Evolutionary conservation across 1,140 invertebrate genomes (phyloP).

Genomic region (Tyrophagus putrescentiae): DNA sequence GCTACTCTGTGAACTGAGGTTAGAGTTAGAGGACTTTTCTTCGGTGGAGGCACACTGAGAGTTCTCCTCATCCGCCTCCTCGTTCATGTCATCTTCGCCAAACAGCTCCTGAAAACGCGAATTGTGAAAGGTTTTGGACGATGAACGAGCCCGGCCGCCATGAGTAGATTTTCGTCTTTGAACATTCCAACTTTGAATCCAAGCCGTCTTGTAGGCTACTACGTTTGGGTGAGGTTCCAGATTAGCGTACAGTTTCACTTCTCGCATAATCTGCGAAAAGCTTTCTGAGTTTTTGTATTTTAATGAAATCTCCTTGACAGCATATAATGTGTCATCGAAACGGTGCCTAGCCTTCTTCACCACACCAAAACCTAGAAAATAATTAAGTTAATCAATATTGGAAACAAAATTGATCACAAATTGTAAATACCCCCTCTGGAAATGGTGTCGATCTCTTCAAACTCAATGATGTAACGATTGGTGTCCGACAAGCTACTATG

Average conservation of each 20-base stretch:
- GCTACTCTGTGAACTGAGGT: too few relatives aligned
- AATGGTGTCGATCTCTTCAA: constrained; percentile 53
- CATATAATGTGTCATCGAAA: constrained; percentile 58
- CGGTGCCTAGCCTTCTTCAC: constrained; percentile 49
- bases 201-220: constrained; percentile 65
- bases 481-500: not conserved
- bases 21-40: not conserved
- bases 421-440: constrained; percentile 53
- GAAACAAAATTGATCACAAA: constrained; percentile 27
- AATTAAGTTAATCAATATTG: not conserved
- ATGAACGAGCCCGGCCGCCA: not conserved
- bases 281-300: constrained; percentile 33
- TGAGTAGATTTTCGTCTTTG: not conserved
- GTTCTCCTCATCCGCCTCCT: not conserved
- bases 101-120: not conserved
- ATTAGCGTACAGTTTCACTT: constrained; percentile 61
- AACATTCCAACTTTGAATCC: constrained; percentile 45
- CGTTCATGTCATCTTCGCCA: not conserved
- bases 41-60: not conserved
- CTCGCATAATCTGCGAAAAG: constrained; percentile 42
- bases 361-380: constrained; percentile 34
- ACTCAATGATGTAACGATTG: constrained; percentile 50
- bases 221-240: constrained; percentile 58
- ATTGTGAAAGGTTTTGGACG: not conserved
- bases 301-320: constrained; percentile 61